Percentiles rank a stretch among this genome's conserved stretches.
phyloP scores from a whole-genome alignment of 2,888 invertebrate genomes.

The Prenolepis imparis region DNA sequence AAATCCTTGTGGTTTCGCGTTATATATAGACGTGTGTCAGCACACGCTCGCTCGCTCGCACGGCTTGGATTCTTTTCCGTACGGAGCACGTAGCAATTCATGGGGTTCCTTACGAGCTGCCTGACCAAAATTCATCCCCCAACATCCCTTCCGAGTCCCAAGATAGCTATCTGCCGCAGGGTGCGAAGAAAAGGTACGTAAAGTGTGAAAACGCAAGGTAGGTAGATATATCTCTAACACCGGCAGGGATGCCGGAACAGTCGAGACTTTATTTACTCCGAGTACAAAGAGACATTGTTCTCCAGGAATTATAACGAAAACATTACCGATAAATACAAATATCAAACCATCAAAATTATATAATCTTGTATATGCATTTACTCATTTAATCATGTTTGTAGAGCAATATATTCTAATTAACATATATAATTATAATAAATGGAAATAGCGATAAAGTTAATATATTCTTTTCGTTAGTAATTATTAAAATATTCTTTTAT shows the following conservation, averaged over 20 bases:
- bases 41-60: slow-evolving; percentile 34
- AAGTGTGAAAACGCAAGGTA: slow-evolving; percentile 27
- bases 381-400: background rate
- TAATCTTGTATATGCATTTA: background rate
- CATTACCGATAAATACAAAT: background rate
- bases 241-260: background rate
- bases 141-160: slow-evolving; percentile 69
- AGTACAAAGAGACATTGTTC: slow-evolving; percentile 9
- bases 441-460: background rate
- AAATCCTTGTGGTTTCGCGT: slow-evolving; percentile 34
- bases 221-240: background rate
- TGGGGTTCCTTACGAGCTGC: slow-evolving; percentile 72
- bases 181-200: slow-evolving; percentile 65
- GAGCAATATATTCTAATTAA: background rate
- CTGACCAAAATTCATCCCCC: slow-evolving; percentile 75
- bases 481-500: background rate
- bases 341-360: background rate
- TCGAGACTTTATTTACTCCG: slow-evolving; percentile 29
- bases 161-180: slow-evolving; percentile 66
- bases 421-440: slow-evolving; percentile 1
- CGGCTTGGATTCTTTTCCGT: slow-evolving; percentile 51
- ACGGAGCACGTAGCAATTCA: slow-evolving; percentile 76
- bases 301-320: background rate
- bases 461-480: background rate
- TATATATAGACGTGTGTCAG: slow-evolving; percentile 57